A percentile compares a stretch with the other conserved stretches of the same genome.
phyloP scores from a whole-genome alignment of 2,888 invertebrate species.

The Machimus rusticus region DNA sequence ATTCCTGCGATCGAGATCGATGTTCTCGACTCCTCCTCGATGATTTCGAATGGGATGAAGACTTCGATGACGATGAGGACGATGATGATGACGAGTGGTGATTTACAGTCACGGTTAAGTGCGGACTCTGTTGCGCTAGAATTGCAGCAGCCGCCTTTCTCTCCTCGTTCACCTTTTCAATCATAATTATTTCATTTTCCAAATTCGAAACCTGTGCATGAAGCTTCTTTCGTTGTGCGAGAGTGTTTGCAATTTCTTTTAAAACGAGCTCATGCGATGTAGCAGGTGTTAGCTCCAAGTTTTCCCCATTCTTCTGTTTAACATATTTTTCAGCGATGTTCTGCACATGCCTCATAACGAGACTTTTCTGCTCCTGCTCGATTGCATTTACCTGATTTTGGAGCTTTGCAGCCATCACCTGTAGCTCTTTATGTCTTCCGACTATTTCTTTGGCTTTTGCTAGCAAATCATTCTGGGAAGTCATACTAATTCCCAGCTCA shows the following conservation, averaged over 20 bases:
- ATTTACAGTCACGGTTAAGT: conserved; percentile 53
- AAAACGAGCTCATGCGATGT: conserved; percentile 83
- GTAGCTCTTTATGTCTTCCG: conserved; percentile 88
- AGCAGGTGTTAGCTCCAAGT: conserved; percentile 70
- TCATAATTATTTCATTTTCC: conserved; percentile 77
- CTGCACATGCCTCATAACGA: conserved; percentile 76
- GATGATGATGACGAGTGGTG: conserved; percentile 60
- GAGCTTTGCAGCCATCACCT: conserved; percentile 85
- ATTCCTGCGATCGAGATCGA: conserved; percentile 84
- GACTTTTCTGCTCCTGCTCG: conserved; percentile 78
- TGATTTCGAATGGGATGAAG: conserved; percentile 61
- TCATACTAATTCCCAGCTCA: conserved; percentile 89
- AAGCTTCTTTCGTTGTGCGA: conserved; percentile 83
- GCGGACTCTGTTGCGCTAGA: conserved; percentile 59
- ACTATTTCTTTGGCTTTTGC: conserved; percentile 93
- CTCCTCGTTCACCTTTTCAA: conserved; percentile 77
- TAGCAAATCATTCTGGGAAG: conserved; percentile 82
- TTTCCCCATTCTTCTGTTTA: conserved; percentile 61
- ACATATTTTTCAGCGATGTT: conserved; percentile 78
- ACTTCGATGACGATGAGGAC: conserved; percentile 60
- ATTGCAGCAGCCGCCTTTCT: conserved; percentile 64
- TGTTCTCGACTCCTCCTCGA: conserved; percentile 74
- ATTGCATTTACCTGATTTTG: conserved; percentile 77
- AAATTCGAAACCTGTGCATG: conserved; percentile 76
- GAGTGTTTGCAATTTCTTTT: conserved; percentile 84